These are phyloP conservation scores for Hiodon tergisus DNA, from an alignment of 2,113 vertebrate species.

Conservation along the genomic window DNA sequence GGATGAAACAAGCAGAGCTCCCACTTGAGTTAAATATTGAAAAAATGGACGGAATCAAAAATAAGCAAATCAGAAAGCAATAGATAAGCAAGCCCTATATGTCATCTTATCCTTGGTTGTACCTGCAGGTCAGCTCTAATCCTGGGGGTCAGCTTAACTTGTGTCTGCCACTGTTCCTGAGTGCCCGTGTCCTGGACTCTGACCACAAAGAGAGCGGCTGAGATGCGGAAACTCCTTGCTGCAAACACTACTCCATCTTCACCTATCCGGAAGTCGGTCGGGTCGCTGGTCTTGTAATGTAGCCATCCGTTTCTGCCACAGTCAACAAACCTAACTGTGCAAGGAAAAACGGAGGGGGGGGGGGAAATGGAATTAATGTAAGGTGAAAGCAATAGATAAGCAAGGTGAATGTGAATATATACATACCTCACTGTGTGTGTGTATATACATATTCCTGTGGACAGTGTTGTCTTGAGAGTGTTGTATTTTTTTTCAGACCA, in stretches of 20 bases:
- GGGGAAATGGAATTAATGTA: not conserved
- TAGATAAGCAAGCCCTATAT: not conserved
- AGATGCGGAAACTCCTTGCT: conserved; percentile 62
- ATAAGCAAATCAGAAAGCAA: too few species aligned
- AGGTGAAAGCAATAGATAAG: conserved; percentile 7
- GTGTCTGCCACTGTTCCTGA: conserved; percentile 76
- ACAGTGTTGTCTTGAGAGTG: too few species aligned
- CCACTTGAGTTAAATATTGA: too few species aligned
- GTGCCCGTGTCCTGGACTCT: conserved; percentile 74
- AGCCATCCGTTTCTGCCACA: conserved; percentile 71
- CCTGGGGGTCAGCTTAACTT: conserved; percentile 64
- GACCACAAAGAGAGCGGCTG: conserved; percentile 55
- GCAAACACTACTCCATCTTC: conserved; percentile 75
- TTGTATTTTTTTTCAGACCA: too few species aligned
- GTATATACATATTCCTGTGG: too few species aligned
- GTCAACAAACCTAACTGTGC: conserved; percentile 77
- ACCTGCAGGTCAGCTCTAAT: conserved; percentile 36
- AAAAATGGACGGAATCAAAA: too few species aligned
- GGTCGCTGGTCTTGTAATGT: conserved; percentile 68
- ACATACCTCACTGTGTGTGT: not conserved
- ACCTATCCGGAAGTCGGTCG: conserved; percentile 72
- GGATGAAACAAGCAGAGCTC: too few species aligned
- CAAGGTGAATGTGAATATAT: not conserved
- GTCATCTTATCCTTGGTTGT: not conserved
- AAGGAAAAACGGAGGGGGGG: conserved; percentile 19